phyloP scores from a whole-genome alignment of 2,888 invertebrate species.

The Trimorus sp. region DNA sequence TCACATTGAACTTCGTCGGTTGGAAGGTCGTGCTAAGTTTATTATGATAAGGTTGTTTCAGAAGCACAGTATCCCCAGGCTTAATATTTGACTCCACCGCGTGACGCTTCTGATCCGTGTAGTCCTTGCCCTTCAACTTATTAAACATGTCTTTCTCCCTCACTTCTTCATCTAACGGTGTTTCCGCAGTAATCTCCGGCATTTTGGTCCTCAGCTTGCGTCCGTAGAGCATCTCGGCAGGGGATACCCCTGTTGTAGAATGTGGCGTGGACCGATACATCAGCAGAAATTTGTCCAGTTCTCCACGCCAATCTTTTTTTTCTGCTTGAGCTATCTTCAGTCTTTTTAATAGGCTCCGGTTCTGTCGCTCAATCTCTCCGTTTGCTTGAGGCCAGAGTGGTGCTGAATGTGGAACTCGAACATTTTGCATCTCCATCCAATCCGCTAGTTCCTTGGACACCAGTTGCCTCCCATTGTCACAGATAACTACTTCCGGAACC shows the following conservation, averaged over 20 bases:
- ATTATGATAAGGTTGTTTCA: conserved; percentile 8
- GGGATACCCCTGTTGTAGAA: conserved; percentile 70
- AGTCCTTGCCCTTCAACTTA: conserved; percentile 50
- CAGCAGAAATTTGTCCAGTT: conserved; percentile 64
- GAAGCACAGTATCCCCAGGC: conserved; percentile 9
- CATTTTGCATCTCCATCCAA: conserved; percentile 56
- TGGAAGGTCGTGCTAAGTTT: conserved; percentile 20
- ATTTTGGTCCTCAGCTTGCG: conserved; percentile 72
- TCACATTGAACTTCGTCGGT: conserved; percentile 3
- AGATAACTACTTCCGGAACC: background rate
- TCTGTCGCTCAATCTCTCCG: conserved; percentile 72
- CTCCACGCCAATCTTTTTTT: conserved; percentile 68
- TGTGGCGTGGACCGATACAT: conserved; percentile 75
- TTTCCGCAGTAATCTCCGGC: conserved; percentile 40
- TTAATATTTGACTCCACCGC: background rate
- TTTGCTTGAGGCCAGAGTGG: conserved; percentile 70
- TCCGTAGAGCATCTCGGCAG: conserved; percentile 56
- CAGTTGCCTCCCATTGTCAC: conserved; percentile 67
- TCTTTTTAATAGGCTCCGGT: conserved; percentile 69
- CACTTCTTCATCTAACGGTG: conserved; percentile 38
- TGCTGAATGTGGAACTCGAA: conserved; percentile 57
- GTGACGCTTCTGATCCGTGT: conserved; percentile 21
- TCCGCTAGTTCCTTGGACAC: conserved; percentile 48
- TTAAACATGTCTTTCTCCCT: conserved; percentile 41
- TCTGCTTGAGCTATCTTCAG: conserved; percentile 68